phyloP scores from a whole-genome alignment of 2,113 vertebrate species.

The Ailurus styani region DNA sequence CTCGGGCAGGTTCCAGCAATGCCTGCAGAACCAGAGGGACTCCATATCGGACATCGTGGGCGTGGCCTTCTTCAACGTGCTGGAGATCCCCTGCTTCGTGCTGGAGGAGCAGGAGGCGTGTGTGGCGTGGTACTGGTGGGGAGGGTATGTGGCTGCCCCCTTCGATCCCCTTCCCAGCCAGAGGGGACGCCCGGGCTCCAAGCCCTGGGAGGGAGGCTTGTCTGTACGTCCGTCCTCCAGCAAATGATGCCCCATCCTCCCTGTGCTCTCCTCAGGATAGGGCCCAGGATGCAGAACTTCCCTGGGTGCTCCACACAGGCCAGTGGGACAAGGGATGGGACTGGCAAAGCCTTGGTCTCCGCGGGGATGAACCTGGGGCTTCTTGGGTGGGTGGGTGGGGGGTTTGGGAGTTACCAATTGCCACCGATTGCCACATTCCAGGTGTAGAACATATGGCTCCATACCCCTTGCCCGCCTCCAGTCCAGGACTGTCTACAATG shows the following conservation, averaged over 20 bases:
- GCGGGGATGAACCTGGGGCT: neutral
- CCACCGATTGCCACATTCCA: slow-evolving; percentile 27
- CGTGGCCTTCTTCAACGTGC: slow-evolving; percentile 88
- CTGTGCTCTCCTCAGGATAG: neutral
- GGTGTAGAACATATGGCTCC: slow-evolving; percentile 71
- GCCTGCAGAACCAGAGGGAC: slow-evolving; percentile 83
- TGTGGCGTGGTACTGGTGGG: slow-evolving; percentile 80
- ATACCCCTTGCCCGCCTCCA: slow-evolving; percentile 75
- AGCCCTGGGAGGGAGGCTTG: neutral
- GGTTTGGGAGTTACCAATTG: neutral
- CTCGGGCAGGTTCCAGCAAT: slow-evolving; percentile 84
- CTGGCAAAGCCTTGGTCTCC: neutral
- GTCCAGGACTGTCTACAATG: slow-evolving; percentile 69
- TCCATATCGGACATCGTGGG: slow-evolving; percentile 86
- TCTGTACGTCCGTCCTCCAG: neutral
- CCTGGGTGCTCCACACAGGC: neutral
- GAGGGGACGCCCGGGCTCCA: neutral
- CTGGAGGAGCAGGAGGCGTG: slow-evolving; percentile 85
- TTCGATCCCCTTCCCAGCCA: neutral
- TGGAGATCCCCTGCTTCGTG: slow-evolving; percentile 90
- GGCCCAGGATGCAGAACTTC: neutral
- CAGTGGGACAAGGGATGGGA: neutral
- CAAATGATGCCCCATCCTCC: neutral
- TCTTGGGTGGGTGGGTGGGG: neutral
- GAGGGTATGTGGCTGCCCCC: slow-evolving; percentile 71